phyloP scores from a whole-genome alignment of 2,797 vertebrate species.

The Propithecus deckenii region DNA sequence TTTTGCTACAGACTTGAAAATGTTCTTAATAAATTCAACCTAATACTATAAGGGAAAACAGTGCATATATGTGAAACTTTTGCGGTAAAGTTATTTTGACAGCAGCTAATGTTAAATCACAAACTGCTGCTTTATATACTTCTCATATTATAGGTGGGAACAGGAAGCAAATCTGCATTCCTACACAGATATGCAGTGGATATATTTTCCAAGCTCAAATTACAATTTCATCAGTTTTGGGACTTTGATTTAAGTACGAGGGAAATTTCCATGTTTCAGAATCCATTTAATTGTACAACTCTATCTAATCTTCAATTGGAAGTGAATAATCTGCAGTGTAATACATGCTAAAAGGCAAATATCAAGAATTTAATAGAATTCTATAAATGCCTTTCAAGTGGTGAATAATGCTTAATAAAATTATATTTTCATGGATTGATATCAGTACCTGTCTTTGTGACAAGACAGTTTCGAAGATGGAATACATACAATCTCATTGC shows the following conservation, averaged over 20 bases:
- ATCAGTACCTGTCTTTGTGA: background rate
- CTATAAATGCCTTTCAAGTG: background rate
- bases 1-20: conserved; percentile 32
- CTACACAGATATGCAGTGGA: background rate
- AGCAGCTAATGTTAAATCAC: background rate
- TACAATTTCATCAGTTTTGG: background rate
- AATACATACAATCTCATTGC: background rate
- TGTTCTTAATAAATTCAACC: conserved; percentile 20
- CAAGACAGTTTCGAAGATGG: background rate
- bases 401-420: conserved; percentile 14
- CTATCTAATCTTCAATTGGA: background rate
- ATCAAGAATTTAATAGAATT: background rate
- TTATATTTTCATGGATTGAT: background rate
- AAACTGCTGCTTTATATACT: background rate
- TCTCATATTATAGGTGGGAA: background rate
- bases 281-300: background rate
- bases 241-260: background rate
- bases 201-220: background rate
- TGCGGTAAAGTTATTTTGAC: conserved; percentile 5
- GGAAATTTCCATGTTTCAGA: background rate
- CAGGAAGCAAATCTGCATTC: background rate
- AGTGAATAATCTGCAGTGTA: background rate
- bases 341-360: background rate
- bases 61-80: background rate
- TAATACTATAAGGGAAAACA: background rate